These are phyloP conservation scores for Ips typographus DNA, from an alignment of 1,140 invertebrate species.

Conservation along the genomic window DNA sequence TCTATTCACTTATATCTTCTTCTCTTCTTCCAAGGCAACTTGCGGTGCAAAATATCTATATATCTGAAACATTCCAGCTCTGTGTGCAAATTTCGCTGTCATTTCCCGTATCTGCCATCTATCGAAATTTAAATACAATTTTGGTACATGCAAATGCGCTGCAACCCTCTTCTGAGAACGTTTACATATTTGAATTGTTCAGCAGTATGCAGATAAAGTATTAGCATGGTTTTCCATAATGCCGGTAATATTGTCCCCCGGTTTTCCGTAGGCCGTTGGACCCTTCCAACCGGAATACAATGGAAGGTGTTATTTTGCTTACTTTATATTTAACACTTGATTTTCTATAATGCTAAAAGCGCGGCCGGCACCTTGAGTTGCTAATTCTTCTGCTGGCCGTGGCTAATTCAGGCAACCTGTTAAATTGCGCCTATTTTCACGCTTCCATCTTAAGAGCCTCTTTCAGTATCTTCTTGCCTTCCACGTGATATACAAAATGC, in stretches of 20 bases:
- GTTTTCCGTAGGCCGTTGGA: constrained; percentile 18
- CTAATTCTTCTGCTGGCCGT: constrained; percentile 20
- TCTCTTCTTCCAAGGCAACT: constrained; percentile 28
- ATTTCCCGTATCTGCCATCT: constrained; percentile 41
- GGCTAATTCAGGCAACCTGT: constrained; percentile 20
- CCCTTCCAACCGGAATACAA: constrained; percentile 33
- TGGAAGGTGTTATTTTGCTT: constrained; percentile 39
- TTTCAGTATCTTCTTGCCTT: not conserved
- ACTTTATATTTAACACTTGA: constrained; percentile 31
- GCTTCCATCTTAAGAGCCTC: constrained; percentile 7
- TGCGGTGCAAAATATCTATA: constrained; percentile 24
- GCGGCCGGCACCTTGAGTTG: constrained; percentile 14
- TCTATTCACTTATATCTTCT: constrained; percentile 31
- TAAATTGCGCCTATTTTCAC: constrained; percentile 13
- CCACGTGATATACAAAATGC: not conserved
- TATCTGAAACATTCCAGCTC: constrained; percentile 33
- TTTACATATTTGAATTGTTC: constrained; percentile 39
- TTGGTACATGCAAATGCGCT: constrained; percentile 42
- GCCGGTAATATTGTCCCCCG: constrained; percentile 38
- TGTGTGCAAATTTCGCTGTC: constrained; percentile 43
- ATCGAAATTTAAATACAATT: constrained; percentile 44
- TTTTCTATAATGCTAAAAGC: constrained; percentile 23
- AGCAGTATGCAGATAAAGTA: constrained; percentile 38
- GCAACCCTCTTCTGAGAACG: constrained; percentile 30
- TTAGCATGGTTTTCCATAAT: constrained; percentile 43